Conservation (phyloP, 2,797 vertebrate genomes). For the Sphenopsis melanotis region DNA sequence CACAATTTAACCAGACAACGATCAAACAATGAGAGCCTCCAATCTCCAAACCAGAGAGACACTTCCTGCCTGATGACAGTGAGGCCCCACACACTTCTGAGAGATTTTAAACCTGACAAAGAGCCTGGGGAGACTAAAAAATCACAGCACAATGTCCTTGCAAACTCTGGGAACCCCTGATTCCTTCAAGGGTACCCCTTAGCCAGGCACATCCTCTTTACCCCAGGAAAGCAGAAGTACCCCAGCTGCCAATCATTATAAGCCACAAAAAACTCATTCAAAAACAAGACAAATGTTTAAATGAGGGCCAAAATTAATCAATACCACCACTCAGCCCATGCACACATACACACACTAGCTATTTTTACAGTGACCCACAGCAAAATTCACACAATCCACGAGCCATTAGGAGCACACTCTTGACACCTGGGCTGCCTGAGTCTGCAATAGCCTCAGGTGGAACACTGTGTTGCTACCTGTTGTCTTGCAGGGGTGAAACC, state of each 20-base stretch:
- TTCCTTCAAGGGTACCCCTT: not conserved
- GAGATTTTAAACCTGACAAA: not conserved
- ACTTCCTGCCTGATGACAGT: not conserved
- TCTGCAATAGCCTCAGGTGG: not conserved
- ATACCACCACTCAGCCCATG: not conserved
- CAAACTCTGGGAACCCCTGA: not conserved
- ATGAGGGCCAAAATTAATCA: not conserved
- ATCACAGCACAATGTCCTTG: not conserved
- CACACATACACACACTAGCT: not conserved
- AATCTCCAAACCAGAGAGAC: not conserved
- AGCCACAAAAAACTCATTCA: not conserved
- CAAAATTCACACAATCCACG: slow-evolving; percentile 15
- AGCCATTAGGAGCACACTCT: not conserved
- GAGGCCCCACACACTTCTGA: accelerated
- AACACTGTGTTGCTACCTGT: not conserved
- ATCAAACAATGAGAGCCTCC: not conserved
- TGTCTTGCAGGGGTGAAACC: not conserved
- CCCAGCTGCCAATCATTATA: not conserved
- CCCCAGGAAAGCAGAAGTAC: accelerated
- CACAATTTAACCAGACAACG: not conserved
- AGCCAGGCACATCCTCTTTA: not conserved
- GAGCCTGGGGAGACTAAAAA: not conserved
- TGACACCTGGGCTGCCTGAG: not conserved
- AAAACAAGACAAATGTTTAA: not conserved
- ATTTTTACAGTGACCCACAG: slow-evolving; percentile 36